Evolutionary conservation across 2,888 invertebrate genomes (phyloP).

Genomic region (Peribatodes rhomboidaria): DNA sequence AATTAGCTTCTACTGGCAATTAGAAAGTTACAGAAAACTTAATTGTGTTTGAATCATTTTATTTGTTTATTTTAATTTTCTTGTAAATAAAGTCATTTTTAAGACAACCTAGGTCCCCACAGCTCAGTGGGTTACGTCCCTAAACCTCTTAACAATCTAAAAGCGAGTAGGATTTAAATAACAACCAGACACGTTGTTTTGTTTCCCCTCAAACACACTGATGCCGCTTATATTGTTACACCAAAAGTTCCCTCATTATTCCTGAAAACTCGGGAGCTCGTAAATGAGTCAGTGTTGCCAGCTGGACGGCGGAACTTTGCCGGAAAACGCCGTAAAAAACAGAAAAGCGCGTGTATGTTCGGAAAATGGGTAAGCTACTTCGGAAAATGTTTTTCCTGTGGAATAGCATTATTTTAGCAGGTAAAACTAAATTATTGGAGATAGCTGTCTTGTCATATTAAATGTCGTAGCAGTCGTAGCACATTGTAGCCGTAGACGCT

Average conservation of each 20-base stretch:
- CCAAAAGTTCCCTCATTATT: constrained; percentile 25
- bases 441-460: not conserved
- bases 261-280: constrained; percentile 5
- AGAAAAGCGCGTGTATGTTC: not conserved
- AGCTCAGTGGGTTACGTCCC: not conserved
- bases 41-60: not conserved
- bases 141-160: constrained; percentile 1
- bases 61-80: too few relatives aligned
- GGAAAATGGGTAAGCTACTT: not conserved
- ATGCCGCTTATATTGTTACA: constrained; percentile 13
- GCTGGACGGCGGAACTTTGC: constrained; percentile 5
- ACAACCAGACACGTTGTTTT: constrained; percentile 17
- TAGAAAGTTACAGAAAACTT: too few relatives aligned
- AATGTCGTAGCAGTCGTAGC: constrained; percentile 12
- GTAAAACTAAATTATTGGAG: not conserved
- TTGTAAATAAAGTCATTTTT: too few relatives aligned
- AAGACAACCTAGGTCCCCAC: too few relatives aligned
- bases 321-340: not conserved
- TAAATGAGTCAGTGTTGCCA: constrained; percentile 13
- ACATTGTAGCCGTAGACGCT: constrained; percentile 11
- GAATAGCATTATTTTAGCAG: not conserved
- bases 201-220: constrained; percentile 15
- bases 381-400: too few relatives aligned
- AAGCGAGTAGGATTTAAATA: constrained; percentile 9
- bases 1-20: too few relatives aligned